Base-by-base conservation (phyloP, 2,113 vertebrate species). In the Hyperopisus bebe region DNA sequence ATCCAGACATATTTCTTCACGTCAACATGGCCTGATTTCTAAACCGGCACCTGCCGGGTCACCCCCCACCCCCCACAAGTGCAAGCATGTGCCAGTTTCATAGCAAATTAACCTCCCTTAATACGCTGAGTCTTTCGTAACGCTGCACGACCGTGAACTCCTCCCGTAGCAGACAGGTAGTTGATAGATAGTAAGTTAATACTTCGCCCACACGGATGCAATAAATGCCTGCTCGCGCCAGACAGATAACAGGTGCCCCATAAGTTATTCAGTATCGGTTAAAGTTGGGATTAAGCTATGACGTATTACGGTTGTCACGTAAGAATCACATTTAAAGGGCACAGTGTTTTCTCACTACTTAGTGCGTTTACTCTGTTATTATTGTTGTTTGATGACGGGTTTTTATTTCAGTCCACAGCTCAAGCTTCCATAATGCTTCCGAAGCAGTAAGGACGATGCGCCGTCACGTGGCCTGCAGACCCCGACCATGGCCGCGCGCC, bases 371-470 rank as follows among this genome's bases (percentile, higher is more conserved):
- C 92, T 1, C 19, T 55, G 10, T 46, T 11, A 5, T 74, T 35
- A 31, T 35, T 74, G 66, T 74, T 74, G 66, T 15, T 74, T 27
- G 46, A 44, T 13, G 9, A 58, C 21, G 11, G n/a, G 17, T 51
- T 82, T 50, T 87, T 93, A 58, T 93, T 92, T 1, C 93, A 96
- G 96, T 89, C 89, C 7, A 94, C 93, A 91, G 94, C 94, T 0
- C 94, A 94, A 3, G 95, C 92, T 31, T 95, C 96, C 1, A 92
- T 96, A 19, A 96, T 96, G 95, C 90, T 96, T 89, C 95, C 95
- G 4, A 96, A 95, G 90, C 94, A 95, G 90, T 96, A 90, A 95
- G 39, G 47, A 48, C 3, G 47, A 4, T 19, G 82, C 9, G 82
- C 46, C 44, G 42, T 44, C 21, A 84, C 42, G 42, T 84, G 82